Evolutionary conservation across 2,888 invertebrate genomes (phyloP).

Genomic region (Apamea crenata): DNA sequence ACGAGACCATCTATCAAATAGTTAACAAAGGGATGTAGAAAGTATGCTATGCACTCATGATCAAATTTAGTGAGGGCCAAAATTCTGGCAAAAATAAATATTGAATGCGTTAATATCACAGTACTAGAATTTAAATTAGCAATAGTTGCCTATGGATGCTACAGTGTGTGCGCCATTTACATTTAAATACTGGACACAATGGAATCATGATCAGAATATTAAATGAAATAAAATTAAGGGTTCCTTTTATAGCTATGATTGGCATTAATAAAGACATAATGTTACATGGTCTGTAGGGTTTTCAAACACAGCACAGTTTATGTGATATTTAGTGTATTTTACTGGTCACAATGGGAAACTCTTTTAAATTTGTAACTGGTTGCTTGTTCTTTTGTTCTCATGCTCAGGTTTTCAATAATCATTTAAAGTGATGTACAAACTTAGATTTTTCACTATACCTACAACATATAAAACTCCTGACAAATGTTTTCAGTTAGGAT

Average conservation of each 20-base stretch:
- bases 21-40: not conserved
- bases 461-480: not conserved
- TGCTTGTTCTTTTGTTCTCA: not conserved
- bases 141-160: constrained; percentile 10
- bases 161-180: constrained; percentile 33
- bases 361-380: not conserved
- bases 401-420: not conserved
- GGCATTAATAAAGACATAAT: constrained; percentile 28
- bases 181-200: constrained; percentile 55
- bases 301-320: not conserved
- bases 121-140: constrained; percentile 47
- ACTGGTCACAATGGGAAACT: not conserved
- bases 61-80: constrained; percentile 2
- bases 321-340: constrained; percentile 8
- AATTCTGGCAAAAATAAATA: not conserved
- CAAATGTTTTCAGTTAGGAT: not conserved
- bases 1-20: constrained; percentile 1
- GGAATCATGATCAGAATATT: constrained; percentile 54
- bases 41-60: not conserved
- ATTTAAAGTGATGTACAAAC: not conserved
- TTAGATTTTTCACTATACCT: not conserved
- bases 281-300: not conserved
- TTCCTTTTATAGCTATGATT: constrained; percentile 35
- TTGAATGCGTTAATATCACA: constrained; percentile 16
- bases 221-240: constrained; percentile 36